phyloP scores from a whole-genome alignment of 2,113 vertebrate species.

The Cephalopterus ornatus region DNA sequence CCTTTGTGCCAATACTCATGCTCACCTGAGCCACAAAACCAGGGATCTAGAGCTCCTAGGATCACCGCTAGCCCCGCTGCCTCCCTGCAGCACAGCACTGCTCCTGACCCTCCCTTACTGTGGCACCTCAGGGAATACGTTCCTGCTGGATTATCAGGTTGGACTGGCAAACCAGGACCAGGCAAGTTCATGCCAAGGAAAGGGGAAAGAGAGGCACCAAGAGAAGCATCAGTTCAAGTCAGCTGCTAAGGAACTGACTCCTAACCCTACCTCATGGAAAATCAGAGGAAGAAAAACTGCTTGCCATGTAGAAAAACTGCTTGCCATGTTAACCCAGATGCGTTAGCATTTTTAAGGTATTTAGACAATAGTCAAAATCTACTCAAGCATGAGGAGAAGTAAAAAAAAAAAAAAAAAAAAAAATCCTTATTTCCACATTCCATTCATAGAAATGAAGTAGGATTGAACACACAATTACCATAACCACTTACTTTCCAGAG shows the following conservation, averaged over 20 bases:
- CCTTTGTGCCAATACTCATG: accelerated
- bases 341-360: neutral
- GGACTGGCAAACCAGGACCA: constrained; percentile 36
- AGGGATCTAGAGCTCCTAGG: neutral
- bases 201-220: neutral
- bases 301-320: neutral
- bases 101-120: neutral
- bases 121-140: neutral
- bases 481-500: neutral
- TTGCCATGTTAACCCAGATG: neutral
- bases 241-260: neutral
- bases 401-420: neutral
- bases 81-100: accelerated
- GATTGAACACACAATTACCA: neutral
- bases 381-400: neutral
- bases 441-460: neutral
- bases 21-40: neutral
- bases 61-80: accelerated
- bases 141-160: constrained; percentile 46
- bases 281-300: neutral
- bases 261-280: neutral
- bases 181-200: neutral
- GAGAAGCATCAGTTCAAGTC: neutral
- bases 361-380: neutral
- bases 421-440: neutral